These are phyloP conservation scores for Crossocerus cetratus DNA, from an alignment of 2,888 invertebrate species.

Conservation along the genomic window DNA sequence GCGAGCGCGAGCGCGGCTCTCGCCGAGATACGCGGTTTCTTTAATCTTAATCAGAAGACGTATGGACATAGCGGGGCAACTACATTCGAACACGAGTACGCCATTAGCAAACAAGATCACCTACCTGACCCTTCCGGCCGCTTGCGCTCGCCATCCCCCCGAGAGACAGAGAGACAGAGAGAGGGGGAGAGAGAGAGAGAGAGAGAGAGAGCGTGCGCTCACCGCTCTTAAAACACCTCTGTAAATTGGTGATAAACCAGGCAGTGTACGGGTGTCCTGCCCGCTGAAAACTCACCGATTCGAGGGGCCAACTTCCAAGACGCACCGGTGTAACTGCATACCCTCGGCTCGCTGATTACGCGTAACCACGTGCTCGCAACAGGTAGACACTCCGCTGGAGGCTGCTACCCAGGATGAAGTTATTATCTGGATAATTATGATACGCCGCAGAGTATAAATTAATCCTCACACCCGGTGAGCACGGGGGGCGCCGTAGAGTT, in stretches of 20 bases:
- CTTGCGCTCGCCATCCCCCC: conserved; percentile 27
- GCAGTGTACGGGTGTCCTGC: conserved; percentile 44
- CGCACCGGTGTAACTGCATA: conserved; percentile 38
- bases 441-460: conserved; percentile 1
- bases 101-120: conserved; percentile 76
- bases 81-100: conserved; percentile 75
- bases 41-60: conserved; percentile 76
- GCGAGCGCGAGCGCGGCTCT: conserved; percentile 40
- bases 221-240: conserved; percentile 61
- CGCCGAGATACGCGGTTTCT: conserved; percentile 71
- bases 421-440: conserved; percentile 9
- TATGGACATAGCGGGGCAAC: conserved; percentile 71
- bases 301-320: conserved; percentile 11
- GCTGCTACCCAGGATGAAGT: conserved; percentile 13
- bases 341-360: background rate
- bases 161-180: conserved; percentile 1
- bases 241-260: conserved; percentile 70
- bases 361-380: conserved; percentile 6
- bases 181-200: conserved; percentile 3
- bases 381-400: background rate
- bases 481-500: background rate
- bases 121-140: conserved; percentile 63
- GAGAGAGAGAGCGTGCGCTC: conserved; percentile 10
- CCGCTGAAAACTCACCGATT: conserved; percentile 42
- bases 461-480: background rate